A percentile compares a stretch with the other conserved stretches of the same genome.
phyloP scores from a whole-genome alignment of 2,797 vertebrate species.

The Catamblyrhynchus diadema region DNA sequence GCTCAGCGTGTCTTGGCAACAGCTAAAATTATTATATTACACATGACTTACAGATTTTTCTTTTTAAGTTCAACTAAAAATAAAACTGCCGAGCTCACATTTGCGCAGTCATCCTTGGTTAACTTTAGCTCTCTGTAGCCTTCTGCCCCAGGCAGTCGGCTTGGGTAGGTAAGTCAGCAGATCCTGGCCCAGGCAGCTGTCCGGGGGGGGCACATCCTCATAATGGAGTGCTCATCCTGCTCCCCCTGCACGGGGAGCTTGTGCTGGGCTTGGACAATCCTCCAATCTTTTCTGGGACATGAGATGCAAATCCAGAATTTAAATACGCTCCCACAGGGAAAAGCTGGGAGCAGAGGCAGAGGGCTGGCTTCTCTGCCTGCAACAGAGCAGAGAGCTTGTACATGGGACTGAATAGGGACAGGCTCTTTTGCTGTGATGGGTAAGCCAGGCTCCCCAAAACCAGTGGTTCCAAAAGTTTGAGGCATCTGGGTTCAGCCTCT shows the following conservation, averaged over 20 bases:
- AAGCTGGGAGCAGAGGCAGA: neutral
- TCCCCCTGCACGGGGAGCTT: neutral
- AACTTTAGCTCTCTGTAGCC: slow-evolving; percentile 26
- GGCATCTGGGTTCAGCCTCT: neutral
- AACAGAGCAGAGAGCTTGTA: neutral
- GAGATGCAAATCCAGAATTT: neutral
- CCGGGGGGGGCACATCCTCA: neutral
- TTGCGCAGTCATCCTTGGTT: slow-evolving; percentile 63
- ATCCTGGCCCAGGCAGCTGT: neutral
- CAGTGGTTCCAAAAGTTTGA: neutral
- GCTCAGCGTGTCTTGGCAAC: slow-evolving; percentile 57
- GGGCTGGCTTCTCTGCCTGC: neutral
- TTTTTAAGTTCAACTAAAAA: slow-evolving; percentile 52
- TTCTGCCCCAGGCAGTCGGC: neutral
- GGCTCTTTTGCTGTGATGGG: neutral
- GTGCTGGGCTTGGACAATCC: neutral
- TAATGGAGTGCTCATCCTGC: rapidly evolving
- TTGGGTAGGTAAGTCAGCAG: neutral
- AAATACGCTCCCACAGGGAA: rapidly evolving
- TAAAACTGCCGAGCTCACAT: slow-evolving; percentile 32
- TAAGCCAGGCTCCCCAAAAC: neutral
- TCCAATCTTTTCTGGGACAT: neutral
- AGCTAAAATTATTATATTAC: slow-evolving; percentile 68
- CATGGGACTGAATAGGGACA: rapidly evolving
- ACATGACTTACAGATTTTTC: slow-evolving; percentile 63